A percentile compares a stretch with the other conserved stretches of the same genome.
These are phyloP conservation scores for Aethina tumida DNA, from an alignment of 1,140 invertebrate species.

Conservation along the genomic window DNA sequence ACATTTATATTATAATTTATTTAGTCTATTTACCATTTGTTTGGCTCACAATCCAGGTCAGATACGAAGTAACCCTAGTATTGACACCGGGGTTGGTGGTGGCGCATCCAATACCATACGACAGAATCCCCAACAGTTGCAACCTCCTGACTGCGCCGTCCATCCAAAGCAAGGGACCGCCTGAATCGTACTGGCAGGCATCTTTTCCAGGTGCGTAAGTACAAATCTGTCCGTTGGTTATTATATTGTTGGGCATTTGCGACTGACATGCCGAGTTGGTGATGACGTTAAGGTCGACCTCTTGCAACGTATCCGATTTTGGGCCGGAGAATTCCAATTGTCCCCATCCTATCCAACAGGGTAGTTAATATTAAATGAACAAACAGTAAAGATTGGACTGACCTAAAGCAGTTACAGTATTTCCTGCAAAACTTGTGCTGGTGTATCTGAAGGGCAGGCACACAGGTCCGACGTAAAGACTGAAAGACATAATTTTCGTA, in stretches of 20 bases:
- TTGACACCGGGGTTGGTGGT: conserved; percentile 39
- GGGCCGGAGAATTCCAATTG: conserved; percentile 43
- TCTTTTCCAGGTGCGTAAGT: conserved; percentile 52
- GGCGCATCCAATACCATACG: conserved; percentile 42
- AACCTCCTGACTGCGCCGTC: conserved; percentile 36
- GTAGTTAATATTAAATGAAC: too few relatives aligned
- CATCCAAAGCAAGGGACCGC: conserved; percentile 40
- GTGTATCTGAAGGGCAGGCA: conserved; percentile 54
- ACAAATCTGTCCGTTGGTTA: conserved; percentile 50
- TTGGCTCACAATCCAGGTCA: conserved; percentile 39
- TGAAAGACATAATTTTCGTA: conserved; percentile 40
- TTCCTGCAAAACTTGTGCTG: conserved; percentile 37
- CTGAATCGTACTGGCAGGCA: conserved; percentile 60
- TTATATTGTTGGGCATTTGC: conserved; percentile 5
- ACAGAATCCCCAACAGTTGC: conserved; percentile 42
- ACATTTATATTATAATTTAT: neutral
- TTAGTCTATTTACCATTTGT: conserved; percentile 32
- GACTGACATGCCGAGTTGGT: conserved; percentile 39
- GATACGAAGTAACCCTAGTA: conserved; percentile 37
- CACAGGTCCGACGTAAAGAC: conserved; percentile 45
- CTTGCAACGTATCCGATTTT: conserved; percentile 44
- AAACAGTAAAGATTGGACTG: conserved; percentile 41
- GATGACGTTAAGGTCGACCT: conserved; percentile 50
- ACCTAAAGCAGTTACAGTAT: conserved; percentile 44
- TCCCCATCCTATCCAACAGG: conserved; percentile 58